phyloP scores from a whole-genome alignment of 2,888 invertebrate genomes.

The Trimorus sp. region DNA sequence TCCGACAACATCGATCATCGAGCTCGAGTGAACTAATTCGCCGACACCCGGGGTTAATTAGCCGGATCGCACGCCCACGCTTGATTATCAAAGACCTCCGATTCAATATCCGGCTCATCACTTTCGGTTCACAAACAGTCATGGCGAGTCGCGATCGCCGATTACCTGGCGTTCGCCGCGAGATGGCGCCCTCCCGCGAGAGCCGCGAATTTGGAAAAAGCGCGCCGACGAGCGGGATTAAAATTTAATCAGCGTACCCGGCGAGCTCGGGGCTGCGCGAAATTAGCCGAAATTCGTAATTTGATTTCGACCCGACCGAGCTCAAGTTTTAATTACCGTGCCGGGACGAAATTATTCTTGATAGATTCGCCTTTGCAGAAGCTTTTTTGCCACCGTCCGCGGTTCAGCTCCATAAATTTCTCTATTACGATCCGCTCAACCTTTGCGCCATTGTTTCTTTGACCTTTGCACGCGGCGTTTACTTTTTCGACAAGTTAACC shows the following conservation, averaged over 20 bases:
- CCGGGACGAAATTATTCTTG: constrained; percentile 37
- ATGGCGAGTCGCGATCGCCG: constrained; percentile 5
- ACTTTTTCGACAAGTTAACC: constrained; percentile 3
- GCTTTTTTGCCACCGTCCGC: constrained; percentile 15
- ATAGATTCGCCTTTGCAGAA: constrained; percentile 31
- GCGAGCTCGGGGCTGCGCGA: constrained; percentile 10
- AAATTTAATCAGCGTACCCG: constrained; percentile 32
- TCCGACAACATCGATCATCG: constrained; percentile 19
- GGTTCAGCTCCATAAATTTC: constrained; percentile 39
- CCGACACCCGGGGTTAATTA: constrained; percentile 30
- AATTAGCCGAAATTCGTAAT: constrained; percentile 48
- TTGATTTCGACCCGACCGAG: constrained; percentile 31
- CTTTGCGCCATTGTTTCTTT: constrained; percentile 21
- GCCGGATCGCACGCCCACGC: constrained; percentile 19
- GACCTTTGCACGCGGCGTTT: constrained; percentile 18
- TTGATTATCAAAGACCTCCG: constrained; percentile 30
- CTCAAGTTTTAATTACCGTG: constrained; percentile 39
- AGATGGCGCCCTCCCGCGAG: background rate
- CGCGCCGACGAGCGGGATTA: constrained; percentile 2
- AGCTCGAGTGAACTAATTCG: constrained; percentile 26
- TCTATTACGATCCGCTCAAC: constrained; percentile 29
- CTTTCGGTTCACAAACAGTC: constrained; percentile 18
- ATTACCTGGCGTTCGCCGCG: background rate
- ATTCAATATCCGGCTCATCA: constrained; percentile 20
- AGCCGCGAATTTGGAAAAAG: background rate